A percentile compares a stretch with the other conserved stretches of the same genome.
These are phyloP conservation scores for Mythimna loreyi DNA, from an alignment of 2,888 invertebrate genomes.

Conservation along the genomic window DNA sequence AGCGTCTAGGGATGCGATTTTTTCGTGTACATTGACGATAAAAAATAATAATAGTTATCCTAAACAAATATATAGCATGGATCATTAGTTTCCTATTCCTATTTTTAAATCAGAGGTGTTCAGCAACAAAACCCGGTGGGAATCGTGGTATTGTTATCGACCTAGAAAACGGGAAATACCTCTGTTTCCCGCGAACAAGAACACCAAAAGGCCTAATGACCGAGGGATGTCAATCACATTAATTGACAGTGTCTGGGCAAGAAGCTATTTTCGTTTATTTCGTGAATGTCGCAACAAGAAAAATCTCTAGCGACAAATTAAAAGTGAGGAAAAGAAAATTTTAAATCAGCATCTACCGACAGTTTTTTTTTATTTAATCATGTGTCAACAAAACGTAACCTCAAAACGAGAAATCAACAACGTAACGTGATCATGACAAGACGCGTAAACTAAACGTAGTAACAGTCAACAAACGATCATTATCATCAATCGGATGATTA, in stretches of 20 bases:
- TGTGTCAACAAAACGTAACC: slow-evolving; percentile 88
- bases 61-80: slow-evolving; percentile 11
- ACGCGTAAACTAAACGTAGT: slow-evolving; percentile 65
- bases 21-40: not conserved
- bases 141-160: slow-evolving; percentile 62
- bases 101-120: slow-evolving; percentile 50
- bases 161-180: slow-evolving; percentile 70
- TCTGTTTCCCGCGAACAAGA: slow-evolving; percentile 65
- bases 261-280: slow-evolving; percentile 67
- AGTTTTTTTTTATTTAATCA: slow-evolving; percentile 66
- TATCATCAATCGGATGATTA: slow-evolving; percentile 63
- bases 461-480: slow-evolving; percentile 62
- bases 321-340: slow-evolving; percentile 19
- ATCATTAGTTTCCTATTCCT: slow-evolving; percentile 59
- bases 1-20: not conserved
- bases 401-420: slow-evolving; percentile 88
- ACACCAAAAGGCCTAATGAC: slow-evolving; percentile 81
- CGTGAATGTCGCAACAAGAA: slow-evolving; percentile 56
- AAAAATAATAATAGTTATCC: not conserved
- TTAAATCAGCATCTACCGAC: slow-evolving; percentile 23
- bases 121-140: slow-evolving; percentile 30
- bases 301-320: slow-evolving; percentile 41
- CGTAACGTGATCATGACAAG: slow-evolving; percentile 82
- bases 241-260: slow-evolving; percentile 85
- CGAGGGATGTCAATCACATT: slow-evolving; percentile 88